Conservation (phyloP, 2,113 vertebrate species). For the Apeltes quadracus region DNA sequence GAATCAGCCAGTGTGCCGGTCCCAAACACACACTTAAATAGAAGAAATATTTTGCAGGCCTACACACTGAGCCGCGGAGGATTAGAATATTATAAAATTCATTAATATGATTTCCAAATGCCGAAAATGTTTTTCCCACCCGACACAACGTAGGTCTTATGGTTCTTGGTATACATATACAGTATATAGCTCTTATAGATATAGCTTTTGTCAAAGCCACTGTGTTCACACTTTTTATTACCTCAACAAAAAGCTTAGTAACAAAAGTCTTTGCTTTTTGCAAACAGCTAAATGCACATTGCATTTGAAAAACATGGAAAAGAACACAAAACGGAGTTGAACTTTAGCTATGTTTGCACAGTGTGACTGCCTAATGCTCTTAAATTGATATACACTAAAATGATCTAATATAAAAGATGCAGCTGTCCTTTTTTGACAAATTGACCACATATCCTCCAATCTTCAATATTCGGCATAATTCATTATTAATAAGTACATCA, state of each 20-base stretch:
- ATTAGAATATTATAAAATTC: background rate
- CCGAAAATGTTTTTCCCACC: background rate
- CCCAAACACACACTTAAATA: background rate
- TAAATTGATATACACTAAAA: background rate
- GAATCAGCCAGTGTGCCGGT: background rate
- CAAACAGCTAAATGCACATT: no score
- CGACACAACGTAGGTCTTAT: background rate
- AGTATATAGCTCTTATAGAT: background rate
- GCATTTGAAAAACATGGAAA: no score
- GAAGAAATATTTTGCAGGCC: background rate
- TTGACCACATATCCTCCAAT: background rate
- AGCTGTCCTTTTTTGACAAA: conserved; percentile 1
- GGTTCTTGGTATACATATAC: no score
- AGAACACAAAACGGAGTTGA: no score
- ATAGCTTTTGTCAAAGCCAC: no score
- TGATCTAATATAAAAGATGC: background rate
- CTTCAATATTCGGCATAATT: conserved; percentile 26
- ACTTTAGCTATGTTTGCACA: background rate
- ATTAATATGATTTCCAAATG: background rate
- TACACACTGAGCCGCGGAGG: background rate
- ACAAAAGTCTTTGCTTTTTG: no score
- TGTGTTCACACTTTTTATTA: no score
- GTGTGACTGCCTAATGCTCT: background rate
- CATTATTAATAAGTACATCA: conserved; percentile 32
- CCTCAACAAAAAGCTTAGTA: no score